Evolutionary conservation across 1,140 invertebrate species (phyloP), one percentile per base, ranked within the genome.

Genomic region (Zaprionus ornatus): DNA sequence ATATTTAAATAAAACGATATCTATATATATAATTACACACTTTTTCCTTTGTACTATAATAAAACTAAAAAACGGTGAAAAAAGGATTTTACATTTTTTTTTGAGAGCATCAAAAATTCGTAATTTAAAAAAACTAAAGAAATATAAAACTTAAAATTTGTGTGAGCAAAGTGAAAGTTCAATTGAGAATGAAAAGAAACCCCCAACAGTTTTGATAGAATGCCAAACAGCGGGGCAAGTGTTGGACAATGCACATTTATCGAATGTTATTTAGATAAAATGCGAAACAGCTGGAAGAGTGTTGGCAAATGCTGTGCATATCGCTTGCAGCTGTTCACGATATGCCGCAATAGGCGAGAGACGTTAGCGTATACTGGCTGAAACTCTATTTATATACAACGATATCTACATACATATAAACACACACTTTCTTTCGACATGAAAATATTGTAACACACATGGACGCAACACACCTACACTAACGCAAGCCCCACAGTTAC

Each of bases 351-450:
- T 15, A 6, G 57, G 21, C 21, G 17, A 17, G 15, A 17, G n/a
- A 6, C 57, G 48, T 74, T 74, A 60, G 4, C 40, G 29, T 70
- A 62, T 37, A 61, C 59, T 32, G 50, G 29, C 3, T 0, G 48
- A 50, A 62, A 57, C 72, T 62, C 72, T 62, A 57, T 69, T 56
- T 50, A 62, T 48, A 74, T 69, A 66, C 54, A 73, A 66, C 40
- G 32, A 40, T 59, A 66, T 59, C 54, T 21, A 62, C 52, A 40
- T 25, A 40, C 37, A 54, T 21, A 57, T 25, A 25, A 13, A 61
- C 71, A 69, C 71, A 74, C 65, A 55, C 71, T 74, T 74, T 74
- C 65, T 74, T 69, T 73, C 70, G 55, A 73, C 65, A 68, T 67
- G 37, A 61, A 42, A 56, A 62, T 57, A 63, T 69, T 74, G 57